Evolutionary conservation across 2,797 vertebrate species (phyloP).

Genomic region (Heteromormyrus szaboi): DNA sequence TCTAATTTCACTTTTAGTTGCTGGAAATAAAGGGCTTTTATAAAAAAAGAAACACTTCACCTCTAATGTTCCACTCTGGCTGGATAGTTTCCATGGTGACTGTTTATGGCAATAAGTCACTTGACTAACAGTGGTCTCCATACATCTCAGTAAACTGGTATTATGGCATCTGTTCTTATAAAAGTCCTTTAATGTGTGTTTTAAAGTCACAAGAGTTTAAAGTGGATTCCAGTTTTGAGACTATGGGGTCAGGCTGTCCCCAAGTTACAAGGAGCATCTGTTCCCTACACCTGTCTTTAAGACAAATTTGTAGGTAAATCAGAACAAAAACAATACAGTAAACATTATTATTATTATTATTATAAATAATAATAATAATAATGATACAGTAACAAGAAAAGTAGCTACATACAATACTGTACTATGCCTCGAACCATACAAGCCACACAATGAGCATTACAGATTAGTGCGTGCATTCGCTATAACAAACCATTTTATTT

Average conservation of each 20-base stretch:
- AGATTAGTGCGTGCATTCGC: not conserved
- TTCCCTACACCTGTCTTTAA: not conserved
- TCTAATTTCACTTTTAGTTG: not conserved
- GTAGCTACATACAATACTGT: not conserved
- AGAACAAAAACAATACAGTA: not conserved
- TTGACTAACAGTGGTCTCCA: not conserved
- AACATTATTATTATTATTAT: not conserved
- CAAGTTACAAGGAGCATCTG: not conserved
- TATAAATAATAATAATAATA: not conserved
- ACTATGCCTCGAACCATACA: not conserved
- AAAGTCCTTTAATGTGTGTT: not conserved
- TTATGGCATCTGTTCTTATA: not conserved
- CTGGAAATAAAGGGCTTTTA: not conserved
- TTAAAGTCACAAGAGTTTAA: not conserved
- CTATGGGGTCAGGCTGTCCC: not conserved
- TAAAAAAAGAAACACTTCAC: not conserved
- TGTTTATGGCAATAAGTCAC: not conserved
- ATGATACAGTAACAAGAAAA: not conserved
- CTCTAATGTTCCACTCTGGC: not conserved
- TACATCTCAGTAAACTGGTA: not conserved
- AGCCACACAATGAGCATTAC: not conserved
- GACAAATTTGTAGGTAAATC: not conserved
- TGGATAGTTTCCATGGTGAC: slow-evolving; percentile 6
- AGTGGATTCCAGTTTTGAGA: not conserved
- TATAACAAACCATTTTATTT: not conserved